These are phyloP conservation scores for Macrochelys suwanniensis DNA, from an alignment of 2,797 vertebrate genomes.

Conservation along the genomic window DNA sequence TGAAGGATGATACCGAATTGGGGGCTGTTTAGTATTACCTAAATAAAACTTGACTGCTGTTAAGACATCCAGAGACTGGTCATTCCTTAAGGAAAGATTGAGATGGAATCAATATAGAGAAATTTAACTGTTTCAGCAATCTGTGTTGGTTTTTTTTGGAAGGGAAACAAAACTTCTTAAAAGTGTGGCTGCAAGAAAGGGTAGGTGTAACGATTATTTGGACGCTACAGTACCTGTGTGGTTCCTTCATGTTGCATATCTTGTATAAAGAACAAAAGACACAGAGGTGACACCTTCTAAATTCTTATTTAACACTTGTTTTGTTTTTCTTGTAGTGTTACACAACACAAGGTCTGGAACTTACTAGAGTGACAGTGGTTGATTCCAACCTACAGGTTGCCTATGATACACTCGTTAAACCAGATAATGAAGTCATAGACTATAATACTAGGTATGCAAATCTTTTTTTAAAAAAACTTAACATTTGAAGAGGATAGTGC, in stretches of 20 bases:
- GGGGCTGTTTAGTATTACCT: neutral
- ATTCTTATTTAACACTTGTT: neutral
- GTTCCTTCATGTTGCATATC: neutral
- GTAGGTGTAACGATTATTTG: no score
- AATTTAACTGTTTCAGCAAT: neutral
- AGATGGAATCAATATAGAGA: neutral
- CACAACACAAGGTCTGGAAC: slow-evolving; percentile 85
- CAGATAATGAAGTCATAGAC: slow-evolving; percentile 86
- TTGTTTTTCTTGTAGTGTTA: slow-evolving; percentile 82
- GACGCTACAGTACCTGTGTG: neutral
- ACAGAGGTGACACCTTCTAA: neutral
- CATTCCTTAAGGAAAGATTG: neutral
- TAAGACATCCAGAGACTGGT: neutral
- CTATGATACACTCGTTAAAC: slow-evolving; percentile 87
- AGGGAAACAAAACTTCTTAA: neutral
- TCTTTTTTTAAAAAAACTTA: neutral
- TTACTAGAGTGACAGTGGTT: slow-evolving; percentile 86
- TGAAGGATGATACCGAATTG: neutral
- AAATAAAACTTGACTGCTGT: neutral
- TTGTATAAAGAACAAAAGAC: neutral
- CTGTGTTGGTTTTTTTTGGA: neutral
- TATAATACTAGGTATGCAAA: slow-evolving; percentile 85
- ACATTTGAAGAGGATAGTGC: neutral
- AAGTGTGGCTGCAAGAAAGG: neutral
- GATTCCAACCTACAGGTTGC: slow-evolving; percentile 84